Evolutionary conservation across 1,140 invertebrate species (phyloP).

Genomic region (Colletes gigas): DNA sequence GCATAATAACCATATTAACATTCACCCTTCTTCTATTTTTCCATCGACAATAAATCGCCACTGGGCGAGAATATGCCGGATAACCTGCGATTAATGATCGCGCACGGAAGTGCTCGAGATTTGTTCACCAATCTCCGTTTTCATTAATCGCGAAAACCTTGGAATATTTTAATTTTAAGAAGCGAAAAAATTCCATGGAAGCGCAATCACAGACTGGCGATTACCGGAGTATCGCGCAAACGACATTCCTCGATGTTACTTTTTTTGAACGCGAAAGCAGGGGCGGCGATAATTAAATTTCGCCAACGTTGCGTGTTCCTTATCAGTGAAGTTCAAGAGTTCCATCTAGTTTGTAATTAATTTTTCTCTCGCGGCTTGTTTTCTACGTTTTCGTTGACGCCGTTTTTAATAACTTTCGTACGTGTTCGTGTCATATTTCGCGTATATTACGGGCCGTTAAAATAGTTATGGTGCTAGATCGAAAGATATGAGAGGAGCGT

Average conservation of each 20-base stretch:
- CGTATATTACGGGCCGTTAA: too few relatives aligned
- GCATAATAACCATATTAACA: constrained; percentile 42
- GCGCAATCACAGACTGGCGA: neutral
- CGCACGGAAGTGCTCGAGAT: too few relatives aligned
- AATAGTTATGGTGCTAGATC: too few relatives aligned
- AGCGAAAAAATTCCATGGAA: too few relatives aligned
- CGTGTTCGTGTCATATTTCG: too few relatives aligned
- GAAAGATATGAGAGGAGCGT: too few relatives aligned
- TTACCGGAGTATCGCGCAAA: neutral
- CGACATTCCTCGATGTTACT: neutral
- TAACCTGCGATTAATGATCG: neutral
- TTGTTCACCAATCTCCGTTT: too few relatives aligned
- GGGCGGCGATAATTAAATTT: constrained; percentile 17
- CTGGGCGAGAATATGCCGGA: neutral
- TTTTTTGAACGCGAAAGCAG: constrained; percentile 3
- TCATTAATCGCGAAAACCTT: too few relatives aligned
- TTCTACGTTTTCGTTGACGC: neutral
- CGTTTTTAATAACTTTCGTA: neutral
- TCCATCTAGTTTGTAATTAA: constrained; percentile 1
- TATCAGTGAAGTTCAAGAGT: constrained; percentile 5
- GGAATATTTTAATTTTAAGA: too few relatives aligned
- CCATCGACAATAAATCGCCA: constrained; percentile 16
- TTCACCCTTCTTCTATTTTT: constrained; percentile 10
- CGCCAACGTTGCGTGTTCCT: constrained; percentile 9
- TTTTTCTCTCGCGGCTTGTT: constrained; percentile 5